A percentile compares a stretch with the other conserved stretches of the same genome.
Conservation (phyloP, 1,140 invertebrate species). For the Sitophilus oryzae region DNA sequence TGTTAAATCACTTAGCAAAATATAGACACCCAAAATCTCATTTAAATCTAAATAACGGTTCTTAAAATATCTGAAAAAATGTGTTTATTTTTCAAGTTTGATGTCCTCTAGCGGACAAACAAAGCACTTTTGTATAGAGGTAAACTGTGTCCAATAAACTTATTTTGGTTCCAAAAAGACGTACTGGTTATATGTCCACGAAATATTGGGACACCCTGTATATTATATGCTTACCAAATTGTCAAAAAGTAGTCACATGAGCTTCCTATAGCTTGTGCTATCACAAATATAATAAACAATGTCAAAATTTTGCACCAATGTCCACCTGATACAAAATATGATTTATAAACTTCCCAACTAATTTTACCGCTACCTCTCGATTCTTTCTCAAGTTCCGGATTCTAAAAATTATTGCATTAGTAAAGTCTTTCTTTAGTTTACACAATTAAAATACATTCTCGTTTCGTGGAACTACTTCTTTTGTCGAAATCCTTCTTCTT, state of each 20-base stretch:
- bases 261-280: slow-evolving; percentile 59
- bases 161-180: too few species aligned
- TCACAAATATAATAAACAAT: slow-evolving; percentile 49
- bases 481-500: slow-evolving; percentile 48
- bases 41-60: too few species aligned
- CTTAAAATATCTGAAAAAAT: too few species aligned
- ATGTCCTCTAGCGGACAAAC: too few species aligned
- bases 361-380: slow-evolving; percentile 23
- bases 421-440: neutral
- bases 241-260: slow-evolving; percentile 61
- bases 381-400: slow-evolving; percentile 28
- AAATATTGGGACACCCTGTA: too few species aligned
- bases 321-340: slow-evolving; percentile 31
- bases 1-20: too few species aligned
- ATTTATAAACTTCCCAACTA: slow-evolving; percentile 19
- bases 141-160: too few species aligned
- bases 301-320: slow-evolving; percentile 48
- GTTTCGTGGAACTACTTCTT: slow-evolving; percentile 34
- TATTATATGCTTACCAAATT: slow-evolving; percentile 63
- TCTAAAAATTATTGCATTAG: slow-evolving; percentile 1
- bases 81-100: too few species aligned
- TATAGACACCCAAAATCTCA: too few species aligned
- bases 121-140: too few species aligned
- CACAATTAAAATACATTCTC: slow-evolving; percentile 4
- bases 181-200: too few species aligned